These are phyloP conservation scores for Onychostoma macrolepis DNA, from an alignment of 2,113 vertebrate genomes.

Conservation along the genomic window DNA sequence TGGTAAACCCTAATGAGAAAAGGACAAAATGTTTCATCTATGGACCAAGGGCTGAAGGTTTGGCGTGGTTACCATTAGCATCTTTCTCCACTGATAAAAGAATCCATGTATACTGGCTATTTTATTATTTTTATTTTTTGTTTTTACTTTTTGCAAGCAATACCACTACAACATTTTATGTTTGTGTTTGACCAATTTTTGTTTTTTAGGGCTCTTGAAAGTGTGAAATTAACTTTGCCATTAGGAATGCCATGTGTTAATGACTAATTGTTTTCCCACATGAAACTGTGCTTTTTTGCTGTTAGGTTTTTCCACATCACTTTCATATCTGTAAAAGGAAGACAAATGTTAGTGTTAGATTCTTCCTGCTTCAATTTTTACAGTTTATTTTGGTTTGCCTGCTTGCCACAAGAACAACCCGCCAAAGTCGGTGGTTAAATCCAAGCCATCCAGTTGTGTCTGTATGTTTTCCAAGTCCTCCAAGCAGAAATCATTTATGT, in stretches of 20 bases:
- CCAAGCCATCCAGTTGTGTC: not conserved
- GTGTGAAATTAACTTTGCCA: not conserved
- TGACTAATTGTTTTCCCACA: not conserved
- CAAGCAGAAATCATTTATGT: conserved; percentile 15
- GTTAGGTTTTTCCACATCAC: not conserved
- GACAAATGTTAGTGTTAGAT: not conserved
- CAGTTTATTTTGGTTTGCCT: not conserved
- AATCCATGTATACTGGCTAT: not conserved
- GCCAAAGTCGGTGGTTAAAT: not conserved
- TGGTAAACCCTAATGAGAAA: conserved; percentile 7
- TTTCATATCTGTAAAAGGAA: not conserved
- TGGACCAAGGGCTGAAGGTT: not conserved
- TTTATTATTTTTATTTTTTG: no score
- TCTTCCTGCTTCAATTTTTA: not conserved
- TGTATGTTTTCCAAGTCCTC: conserved; percentile 23
- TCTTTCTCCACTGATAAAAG: not conserved
- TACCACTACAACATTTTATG: not conserved
- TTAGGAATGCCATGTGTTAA: not conserved
- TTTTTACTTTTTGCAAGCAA: not conserved
- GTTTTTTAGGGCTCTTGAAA: not conserved
- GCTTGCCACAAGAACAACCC: not conserved
- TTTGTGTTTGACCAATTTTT: not conserved
- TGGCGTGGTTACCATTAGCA: not conserved
- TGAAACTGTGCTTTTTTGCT: not conserved
- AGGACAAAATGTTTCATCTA: not conserved